Base-by-base conservation (phyloP, 2,113 vertebrate species). In the Bufo bufo region DNA sequence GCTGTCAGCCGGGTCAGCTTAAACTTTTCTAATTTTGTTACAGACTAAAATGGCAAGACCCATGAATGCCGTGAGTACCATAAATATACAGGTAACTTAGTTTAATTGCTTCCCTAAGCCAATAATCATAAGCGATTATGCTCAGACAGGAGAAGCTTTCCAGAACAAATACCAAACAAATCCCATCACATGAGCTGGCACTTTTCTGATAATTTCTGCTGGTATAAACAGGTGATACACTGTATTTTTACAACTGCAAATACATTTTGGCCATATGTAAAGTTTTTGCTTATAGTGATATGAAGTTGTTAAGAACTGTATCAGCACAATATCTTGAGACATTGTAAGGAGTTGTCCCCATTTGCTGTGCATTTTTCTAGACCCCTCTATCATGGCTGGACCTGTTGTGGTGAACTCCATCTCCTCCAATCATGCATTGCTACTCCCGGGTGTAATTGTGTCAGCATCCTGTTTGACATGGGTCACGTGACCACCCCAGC, bases 131-230 rank as follows among this genome's bases (percentile, higher is more conserved):
- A 50, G 19, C 50, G 5, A 61, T 83, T 66, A 83, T 12, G 14
- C 81, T 66, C 9, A 69, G 81, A 83, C 61, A 83, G 63, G 47
- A 12, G 19, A 83, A 14, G 20, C 69, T 50, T 83, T n/a, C 63
- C 19, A 83, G 61, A 83, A 83, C 63, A 69, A 83, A 83, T 61
- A 83, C 61, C 47, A 66, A 49, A 50, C 81, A 83, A 83, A 83
- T 83, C 61, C 61, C 81, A 50, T 83, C 49, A 52, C 20, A 23
- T 49, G 61, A 69, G 47, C 23, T 69, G 61, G 13, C 61, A 69
- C 11, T 9, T 69, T 83, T 52, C n/a, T 82, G 59, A 82, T 82
- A 19, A 82, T 82, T 66, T 82, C 77, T 14, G 10, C 43, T 7
- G 45, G 58, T 19, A 49, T 47, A 23, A n/a, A 80, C 23, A 59